phyloP scores from a whole-genome alignment of 2,888 invertebrate genomes.

The Cataglyphis albicans region DNA sequence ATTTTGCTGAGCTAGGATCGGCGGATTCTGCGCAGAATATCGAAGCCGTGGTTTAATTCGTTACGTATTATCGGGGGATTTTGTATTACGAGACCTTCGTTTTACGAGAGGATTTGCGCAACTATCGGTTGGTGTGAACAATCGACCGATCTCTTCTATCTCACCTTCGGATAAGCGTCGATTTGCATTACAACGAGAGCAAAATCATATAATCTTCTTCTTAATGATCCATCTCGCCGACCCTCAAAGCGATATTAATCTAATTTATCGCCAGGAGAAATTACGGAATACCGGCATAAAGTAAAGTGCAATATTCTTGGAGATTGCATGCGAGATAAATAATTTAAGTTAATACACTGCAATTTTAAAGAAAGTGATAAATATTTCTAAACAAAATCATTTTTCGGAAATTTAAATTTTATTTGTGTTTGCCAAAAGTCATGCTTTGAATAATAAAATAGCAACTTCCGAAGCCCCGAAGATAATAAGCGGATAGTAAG shows the following conservation, averaged over 20 bases:
- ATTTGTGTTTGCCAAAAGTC: background rate
- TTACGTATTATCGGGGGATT: constrained; percentile 48
- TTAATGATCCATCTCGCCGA: background rate
- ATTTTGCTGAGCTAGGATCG: background rate
- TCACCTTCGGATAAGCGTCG: constrained; percentile 49
- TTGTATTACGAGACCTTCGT: constrained; percentile 46
- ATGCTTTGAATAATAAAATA: background rate
- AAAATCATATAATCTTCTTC: constrained; percentile 40
- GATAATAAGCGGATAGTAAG: constrained; percentile 58
- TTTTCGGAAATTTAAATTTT: background rate
- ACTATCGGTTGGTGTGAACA: constrained; percentile 52
- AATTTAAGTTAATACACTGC: background rate
- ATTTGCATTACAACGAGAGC: constrained; percentile 36
- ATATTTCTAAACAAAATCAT: constrained; percentile 3
- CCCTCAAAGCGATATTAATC: constrained; percentile 11
- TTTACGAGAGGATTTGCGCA: constrained; percentile 62
- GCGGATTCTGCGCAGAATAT: constrained; percentile 41
- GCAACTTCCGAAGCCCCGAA: constrained; percentile 56
- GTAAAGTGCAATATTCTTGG: background rate
- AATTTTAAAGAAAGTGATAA: background rate
- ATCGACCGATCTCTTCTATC: constrained; percentile 58
- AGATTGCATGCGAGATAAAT: background rate
- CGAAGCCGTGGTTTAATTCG: constrained; percentile 32
- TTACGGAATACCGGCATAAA: background rate
- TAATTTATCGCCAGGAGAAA: background rate